These are phyloP conservation scores for Motacilla tschutschensis DNA, from an alignment of 2,113 vertebrate species.

Conservation along the genomic window DNA sequence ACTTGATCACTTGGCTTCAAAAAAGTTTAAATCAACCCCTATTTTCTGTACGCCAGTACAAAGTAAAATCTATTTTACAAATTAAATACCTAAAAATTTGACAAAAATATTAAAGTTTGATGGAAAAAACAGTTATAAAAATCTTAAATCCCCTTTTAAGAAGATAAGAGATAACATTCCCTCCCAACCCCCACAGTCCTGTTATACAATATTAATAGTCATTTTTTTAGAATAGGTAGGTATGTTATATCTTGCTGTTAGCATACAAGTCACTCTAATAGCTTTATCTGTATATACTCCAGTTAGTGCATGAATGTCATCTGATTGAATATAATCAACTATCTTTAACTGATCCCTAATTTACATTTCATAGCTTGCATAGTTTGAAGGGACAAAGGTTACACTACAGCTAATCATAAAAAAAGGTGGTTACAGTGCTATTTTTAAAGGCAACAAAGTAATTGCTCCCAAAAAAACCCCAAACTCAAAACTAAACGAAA, in stretches of 20 bases:
- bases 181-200: slow-evolving; percentile 66
- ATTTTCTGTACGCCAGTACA: slow-evolving; percentile 80
- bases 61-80: slow-evolving; percentile 83
- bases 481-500: neutral
- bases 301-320: slow-evolving; percentile 74
- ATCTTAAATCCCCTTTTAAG: slow-evolving; percentile 76
- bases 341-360: slow-evolving; percentile 73
- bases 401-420: slow-evolving; percentile 75
- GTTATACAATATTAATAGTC: slow-evolving; percentile 75
- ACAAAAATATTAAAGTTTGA: slow-evolving; percentile 84
- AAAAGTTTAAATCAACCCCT: slow-evolving; percentile 80
- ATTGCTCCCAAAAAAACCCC: slow-evolving; percentile 49
- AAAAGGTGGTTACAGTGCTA: slow-evolving; percentile 77
- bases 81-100: slow-evolving; percentile 82
- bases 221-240: slow-evolving; percentile 76
- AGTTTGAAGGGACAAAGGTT: slow-evolving; percentile 80
- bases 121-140: slow-evolving; percentile 83
- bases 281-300: slow-evolving; percentile 74
- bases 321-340: slow-evolving; percentile 72
- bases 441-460: slow-evolving; percentile 78
- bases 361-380: slow-evolving; percentile 81
- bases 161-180: slow-evolving; percentile 71
- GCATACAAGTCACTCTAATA: slow-evolving; percentile 74
- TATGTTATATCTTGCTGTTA: slow-evolving; percentile 75
- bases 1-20: slow-evolving; percentile 82